These are phyloP conservation scores for Caenorhabditis inopinata DNA, from an alignment of 1,140 invertebrate genomes.

Conservation along the genomic window DNA sequence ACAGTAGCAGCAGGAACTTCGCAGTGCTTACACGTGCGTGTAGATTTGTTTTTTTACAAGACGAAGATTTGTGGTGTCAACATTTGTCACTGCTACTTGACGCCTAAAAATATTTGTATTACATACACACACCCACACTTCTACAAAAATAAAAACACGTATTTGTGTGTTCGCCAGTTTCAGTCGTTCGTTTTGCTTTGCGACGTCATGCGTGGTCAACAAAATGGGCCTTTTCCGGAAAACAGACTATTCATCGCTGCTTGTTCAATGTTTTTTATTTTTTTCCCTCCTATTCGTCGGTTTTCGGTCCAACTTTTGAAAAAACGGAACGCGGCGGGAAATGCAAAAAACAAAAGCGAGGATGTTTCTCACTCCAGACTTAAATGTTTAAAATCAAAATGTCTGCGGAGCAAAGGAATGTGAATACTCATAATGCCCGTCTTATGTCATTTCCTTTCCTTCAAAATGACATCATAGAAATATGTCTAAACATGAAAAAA, in stretches of 20 bases:
- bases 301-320: not conserved
- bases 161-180: not conserved
- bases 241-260: conserved; percentile 1
- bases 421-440: too few species aligned
- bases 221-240: conserved; percentile 22
- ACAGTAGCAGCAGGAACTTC: not conserved
- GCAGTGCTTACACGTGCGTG: not conserved
- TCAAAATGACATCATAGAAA: too few species aligned
- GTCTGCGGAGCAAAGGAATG: not conserved
- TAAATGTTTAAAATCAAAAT: not conserved
- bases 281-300: not conserved
- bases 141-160: conserved; percentile 23
- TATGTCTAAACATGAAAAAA: too few species aligned
- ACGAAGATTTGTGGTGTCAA: conserved; percentile 1
- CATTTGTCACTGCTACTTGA: not conserved
- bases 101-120: conserved; percentile 23
- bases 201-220: conserved; percentile 19
- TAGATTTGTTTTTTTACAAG: not conserved
- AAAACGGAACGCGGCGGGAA: conserved; percentile 11
- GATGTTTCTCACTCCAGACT: not conserved
- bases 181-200: not conserved
- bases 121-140: not conserved
- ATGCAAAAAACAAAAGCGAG: not conserved
- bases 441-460: too few species aligned
- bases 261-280: not conserved